A percentile compares a stretch with the other conserved stretches of the same genome.
These are phyloP conservation scores for Platyrinchus mystaceus DNA, from an alignment of 2,797 vertebrate genomes.

Conservation along the genomic window DNA sequence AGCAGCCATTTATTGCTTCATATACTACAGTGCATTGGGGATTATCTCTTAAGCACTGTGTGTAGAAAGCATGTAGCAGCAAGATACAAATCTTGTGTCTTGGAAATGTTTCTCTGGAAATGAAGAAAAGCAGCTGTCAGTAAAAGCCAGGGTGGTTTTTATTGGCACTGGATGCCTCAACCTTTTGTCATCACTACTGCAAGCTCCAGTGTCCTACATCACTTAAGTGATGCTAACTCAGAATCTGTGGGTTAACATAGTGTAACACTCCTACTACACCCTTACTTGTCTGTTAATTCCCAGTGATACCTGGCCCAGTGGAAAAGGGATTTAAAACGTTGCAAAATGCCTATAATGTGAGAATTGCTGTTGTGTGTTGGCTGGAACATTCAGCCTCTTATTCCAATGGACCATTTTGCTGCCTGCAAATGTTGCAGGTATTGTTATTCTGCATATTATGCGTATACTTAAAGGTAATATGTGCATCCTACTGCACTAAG, in stretches of 20 bases:
- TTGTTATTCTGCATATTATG: neutral
- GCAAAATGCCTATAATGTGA: neutral
- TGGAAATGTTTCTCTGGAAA: slow-evolving; percentile 37
- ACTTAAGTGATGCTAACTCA: neutral
- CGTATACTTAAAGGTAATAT: neutral
- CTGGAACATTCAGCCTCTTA: neutral
- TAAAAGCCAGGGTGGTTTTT: neutral
- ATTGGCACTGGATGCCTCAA: neutral
- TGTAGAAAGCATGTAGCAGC: slow-evolving; percentile 56
- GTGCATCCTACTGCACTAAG: neutral
- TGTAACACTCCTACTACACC: neutral
- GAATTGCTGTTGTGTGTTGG: neutral
- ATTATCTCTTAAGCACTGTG: slow-evolving; percentile 65
- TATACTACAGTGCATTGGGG: slow-evolving; percentile 42
- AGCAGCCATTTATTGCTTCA: slow-evolving; percentile 61
- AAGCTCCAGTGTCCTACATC: neutral
- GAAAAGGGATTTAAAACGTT: neutral
- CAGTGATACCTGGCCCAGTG: neutral
- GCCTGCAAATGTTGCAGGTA: neutral
- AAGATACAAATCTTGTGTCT: slow-evolving; percentile 48
- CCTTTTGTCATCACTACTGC: neutral
- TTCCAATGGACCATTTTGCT: neutral
- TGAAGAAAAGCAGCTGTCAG: slow-evolving; percentile 31
- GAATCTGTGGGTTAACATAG: neutral
- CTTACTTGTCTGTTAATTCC: neutral